These are phyloP conservation scores for Corythoichthys intestinalis DNA, from an alignment of 2,113 vertebrate species.

Conservation along the genomic window DNA sequence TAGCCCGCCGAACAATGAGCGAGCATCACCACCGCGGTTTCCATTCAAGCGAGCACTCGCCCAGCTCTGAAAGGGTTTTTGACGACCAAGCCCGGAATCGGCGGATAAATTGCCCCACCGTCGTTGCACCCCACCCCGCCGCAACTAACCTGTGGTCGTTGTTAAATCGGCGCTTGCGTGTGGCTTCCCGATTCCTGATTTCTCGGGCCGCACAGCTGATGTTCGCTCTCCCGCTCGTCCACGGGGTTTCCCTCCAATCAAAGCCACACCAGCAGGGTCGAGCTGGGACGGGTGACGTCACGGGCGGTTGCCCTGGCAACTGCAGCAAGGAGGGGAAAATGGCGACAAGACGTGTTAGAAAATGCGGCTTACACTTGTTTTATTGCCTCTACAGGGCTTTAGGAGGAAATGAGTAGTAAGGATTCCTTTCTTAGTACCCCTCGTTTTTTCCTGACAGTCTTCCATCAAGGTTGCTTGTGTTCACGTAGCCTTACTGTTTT, in stretches of 20 bases:
- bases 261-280: constrained; percentile 65
- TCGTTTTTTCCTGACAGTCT: too few species aligned
- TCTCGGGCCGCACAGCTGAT: constrained; percentile 71
- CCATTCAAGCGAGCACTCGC: background rate
- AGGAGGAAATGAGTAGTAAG: too few species aligned
- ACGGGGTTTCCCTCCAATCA: constrained; percentile 95
- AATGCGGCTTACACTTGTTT: too few species aligned
- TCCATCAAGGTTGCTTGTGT: too few species aligned
- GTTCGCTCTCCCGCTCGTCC: constrained; percentile 75
- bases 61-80: background rate
- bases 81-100: background rate
- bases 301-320: constrained; percentile 81
- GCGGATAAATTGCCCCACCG: background rate
- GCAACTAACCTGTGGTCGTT: constrained; percentile 58
- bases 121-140: background rate
- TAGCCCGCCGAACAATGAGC: constrained; percentile 59
- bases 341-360: background rate
- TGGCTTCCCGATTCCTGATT: constrained; percentile 64
- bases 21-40: constrained; percentile 29
- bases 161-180: constrained; percentile 47
- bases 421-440: too few species aligned
- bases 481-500: too few species aligned
- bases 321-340: constrained; percentile 14
- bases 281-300: constrained; percentile 84
- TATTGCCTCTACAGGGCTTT: background rate